These are phyloP conservation scores for Agelas oroides DNA, from an alignment of 37 sponge, comb jelly and placozoan genomes.

Conservation along the genomic window DNA sequence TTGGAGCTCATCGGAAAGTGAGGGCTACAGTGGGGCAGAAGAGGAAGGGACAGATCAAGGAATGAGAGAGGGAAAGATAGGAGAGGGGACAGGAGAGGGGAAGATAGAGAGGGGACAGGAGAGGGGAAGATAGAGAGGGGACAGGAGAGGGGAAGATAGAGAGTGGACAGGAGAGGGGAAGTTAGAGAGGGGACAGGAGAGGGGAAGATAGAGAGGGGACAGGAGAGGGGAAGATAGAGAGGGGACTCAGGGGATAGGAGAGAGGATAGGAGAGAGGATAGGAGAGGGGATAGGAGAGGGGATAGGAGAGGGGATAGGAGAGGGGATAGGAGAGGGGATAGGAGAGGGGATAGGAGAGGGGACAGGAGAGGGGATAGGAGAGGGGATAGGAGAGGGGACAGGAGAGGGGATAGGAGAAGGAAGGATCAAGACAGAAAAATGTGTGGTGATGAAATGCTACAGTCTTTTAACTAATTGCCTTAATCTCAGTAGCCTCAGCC, in stretches of 20 bases:
- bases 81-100: too few species aligned
- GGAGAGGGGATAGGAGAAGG: not conserved
- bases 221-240: too few species aligned
- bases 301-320: not conserved
- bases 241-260: too few species aligned
- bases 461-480: too few species aligned
- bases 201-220: too few species aligned
- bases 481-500: too few species aligned
- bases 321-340: not conserved
- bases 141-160: not conserved
- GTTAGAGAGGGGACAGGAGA: too few species aligned
- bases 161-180: not conserved
- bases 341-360: not conserved
- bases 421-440: not conserved
- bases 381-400: not conserved
- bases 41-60: too few species aligned
- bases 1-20: slow-evolving; percentile 41
- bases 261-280: not conserved
- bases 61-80: not conserved
- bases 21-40: slow-evolving; percentile 14
- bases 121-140: not conserved
- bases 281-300: not conserved
- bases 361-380: not conserved
- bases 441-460: too few species aligned
- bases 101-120: too few species aligned